Evolutionary conservation across 2,113 vertebrate species (phyloP).

Genomic region (Ictalurus furcatus): DNA sequence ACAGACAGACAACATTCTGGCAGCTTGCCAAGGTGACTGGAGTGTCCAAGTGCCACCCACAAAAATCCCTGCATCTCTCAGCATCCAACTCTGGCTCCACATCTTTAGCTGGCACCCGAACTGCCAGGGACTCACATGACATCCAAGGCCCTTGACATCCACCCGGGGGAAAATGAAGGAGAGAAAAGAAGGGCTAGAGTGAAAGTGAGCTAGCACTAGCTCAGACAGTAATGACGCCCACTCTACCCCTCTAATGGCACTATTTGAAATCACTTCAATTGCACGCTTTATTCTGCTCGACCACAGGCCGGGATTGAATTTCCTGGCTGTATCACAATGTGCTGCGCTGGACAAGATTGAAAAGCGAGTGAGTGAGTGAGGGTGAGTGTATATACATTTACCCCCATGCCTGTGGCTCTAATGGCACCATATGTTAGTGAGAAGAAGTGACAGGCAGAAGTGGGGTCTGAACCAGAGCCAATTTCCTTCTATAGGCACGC

Average conservation of each 20-base stretch:
- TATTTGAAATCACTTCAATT: slow-evolving; percentile 75
- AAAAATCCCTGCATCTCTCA: slow-evolving; percentile 30
- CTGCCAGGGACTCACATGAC: slow-evolving; percentile 72
- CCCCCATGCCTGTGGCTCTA: slow-evolving; percentile 73
- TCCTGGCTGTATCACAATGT: slow-evolving; percentile 77
- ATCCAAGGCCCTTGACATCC: slow-evolving; percentile 66
- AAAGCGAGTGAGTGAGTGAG: slow-evolving; percentile 67
- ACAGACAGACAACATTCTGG: slow-evolving; percentile 51
- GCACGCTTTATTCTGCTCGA: slow-evolving; percentile 73
- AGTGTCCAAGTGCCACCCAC: slow-evolving; percentile 52
- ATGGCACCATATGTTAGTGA: slow-evolving; percentile 79
- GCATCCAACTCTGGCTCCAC: slow-evolving; percentile 40
- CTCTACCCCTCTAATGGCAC: slow-evolving; percentile 57
- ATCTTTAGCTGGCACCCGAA: slow-evolving; percentile 65
- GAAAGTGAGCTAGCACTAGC: slow-evolving; percentile 52
- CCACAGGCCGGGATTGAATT: slow-evolving; percentile 75
- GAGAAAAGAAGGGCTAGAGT: slow-evolving; percentile 54
- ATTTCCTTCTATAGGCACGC: slow-evolving; percentile 62
- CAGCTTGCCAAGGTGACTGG: slow-evolving; percentile 50
- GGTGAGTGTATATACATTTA: slow-evolving; percentile 74
- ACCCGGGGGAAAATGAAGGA: slow-evolving; percentile 59
- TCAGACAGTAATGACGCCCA: slow-evolving; percentile 67
- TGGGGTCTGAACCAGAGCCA: slow-evolving; percentile 75
- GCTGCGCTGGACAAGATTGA: slow-evolving; percentile 76
- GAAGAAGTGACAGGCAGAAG: slow-evolving; percentile 77